phyloP scores from a whole-genome alignment of 2,888 invertebrate genomes.

The Teleogryllus oceanicus region DNA sequence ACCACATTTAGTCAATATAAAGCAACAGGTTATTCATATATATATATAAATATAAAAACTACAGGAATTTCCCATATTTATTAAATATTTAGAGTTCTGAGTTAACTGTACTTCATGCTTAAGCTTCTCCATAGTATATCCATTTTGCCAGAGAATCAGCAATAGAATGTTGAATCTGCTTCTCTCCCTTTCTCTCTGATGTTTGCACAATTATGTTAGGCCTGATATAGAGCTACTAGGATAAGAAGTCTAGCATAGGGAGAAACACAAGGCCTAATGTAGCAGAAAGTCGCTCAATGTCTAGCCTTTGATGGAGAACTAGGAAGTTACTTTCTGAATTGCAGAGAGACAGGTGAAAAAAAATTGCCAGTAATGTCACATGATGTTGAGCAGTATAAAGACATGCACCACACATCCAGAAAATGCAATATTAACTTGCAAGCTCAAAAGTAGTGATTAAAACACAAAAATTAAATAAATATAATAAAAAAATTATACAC shows the following conservation, averaged over 20 bases:
- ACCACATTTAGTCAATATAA: neutral
- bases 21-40: neutral
- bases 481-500: neutral
- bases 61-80: neutral
- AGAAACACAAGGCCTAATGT: neutral
- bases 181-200: too few relatives aligned
- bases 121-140: neutral
- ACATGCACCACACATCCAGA: neutral
- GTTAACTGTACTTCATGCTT: neutral
- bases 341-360: neutral
- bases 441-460: too few relatives aligned
- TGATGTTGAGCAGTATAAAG: neutral
- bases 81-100: neutral
- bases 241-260: neutral
- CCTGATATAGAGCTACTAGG: too few relatives aligned
- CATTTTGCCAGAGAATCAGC: neutral
- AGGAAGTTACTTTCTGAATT: neutral
- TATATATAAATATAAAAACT: neutral
- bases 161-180: neutral
- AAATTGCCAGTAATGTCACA: neutral
- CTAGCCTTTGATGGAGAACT: conserved; percentile 10
- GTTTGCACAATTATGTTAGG: too few relatives aligned
- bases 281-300: neutral
- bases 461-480: neutral
- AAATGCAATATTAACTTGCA: too few relatives aligned